Conservation (phyloP, 2,113 vertebrate species). For the Petroica traversi region DNA sequence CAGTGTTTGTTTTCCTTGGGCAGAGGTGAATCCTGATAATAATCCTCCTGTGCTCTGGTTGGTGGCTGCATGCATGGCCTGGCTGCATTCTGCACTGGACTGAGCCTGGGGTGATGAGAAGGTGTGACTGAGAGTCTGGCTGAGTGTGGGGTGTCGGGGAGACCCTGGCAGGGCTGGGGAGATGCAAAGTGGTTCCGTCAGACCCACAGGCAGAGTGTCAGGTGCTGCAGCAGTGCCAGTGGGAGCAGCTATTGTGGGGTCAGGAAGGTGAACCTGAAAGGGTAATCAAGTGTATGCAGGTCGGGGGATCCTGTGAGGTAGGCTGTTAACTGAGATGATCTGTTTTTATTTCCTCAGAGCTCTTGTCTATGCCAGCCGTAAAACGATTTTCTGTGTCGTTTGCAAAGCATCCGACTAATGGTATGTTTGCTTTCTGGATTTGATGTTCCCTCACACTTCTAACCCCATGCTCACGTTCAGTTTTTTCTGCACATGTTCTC, state of each 20-base stretch:
- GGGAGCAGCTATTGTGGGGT: neutral
- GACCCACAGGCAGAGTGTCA: neutral
- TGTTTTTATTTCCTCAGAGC: constrained; percentile 99
- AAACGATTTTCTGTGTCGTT: constrained; percentile 99
- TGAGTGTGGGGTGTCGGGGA: neutral
- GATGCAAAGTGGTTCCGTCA: neutral
- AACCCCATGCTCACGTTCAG: constrained; percentile 62
- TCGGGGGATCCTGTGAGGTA: neutral
- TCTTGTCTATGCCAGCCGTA: constrained; percentile 99
- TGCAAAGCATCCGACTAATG: constrained; percentile 99
- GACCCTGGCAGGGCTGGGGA: neutral
- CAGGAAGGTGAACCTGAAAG: neutral
- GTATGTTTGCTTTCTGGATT: constrained; percentile 97
- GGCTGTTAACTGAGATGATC: constrained; percentile 86
- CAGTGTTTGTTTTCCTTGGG: neutral
- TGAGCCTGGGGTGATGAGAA: neutral
- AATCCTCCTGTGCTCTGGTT: neutral
- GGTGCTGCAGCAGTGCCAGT: neutral
- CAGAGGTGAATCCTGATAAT: neutral
- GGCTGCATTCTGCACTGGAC: neutral
- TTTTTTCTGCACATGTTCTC: constrained; percentile 49
- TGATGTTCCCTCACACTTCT: constrained; percentile 81
- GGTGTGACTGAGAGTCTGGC: neutral
- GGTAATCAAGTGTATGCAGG: neutral
- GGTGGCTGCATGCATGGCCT: neutral